Conservation (phyloP, 2,113 vertebrate genomes). For the Tricholaema leucomelas region DNA sequence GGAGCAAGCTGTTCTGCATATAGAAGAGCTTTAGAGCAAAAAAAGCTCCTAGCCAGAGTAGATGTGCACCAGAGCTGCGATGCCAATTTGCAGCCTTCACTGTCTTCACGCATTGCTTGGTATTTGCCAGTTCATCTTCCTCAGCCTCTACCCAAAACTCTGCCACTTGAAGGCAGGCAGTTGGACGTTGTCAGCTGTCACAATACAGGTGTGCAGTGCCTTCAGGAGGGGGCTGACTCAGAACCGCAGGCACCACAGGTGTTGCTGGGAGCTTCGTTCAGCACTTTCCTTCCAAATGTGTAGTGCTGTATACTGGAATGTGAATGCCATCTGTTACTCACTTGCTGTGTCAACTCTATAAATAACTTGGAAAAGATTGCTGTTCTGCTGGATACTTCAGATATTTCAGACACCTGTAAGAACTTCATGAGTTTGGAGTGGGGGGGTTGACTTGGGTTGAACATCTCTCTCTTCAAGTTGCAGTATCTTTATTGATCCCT, state of each 20-base stretch:
- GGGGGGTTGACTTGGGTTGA: not conserved
- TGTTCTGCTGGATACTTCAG: not conserved
- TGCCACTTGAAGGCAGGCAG: not conserved
- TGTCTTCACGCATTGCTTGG: rapidly evolving
- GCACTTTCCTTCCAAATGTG: not conserved
- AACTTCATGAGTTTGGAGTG: not conserved
- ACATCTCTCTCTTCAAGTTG: not conserved
- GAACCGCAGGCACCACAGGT: not conserved
- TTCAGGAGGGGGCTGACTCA: not conserved
- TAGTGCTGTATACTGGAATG: not conserved
- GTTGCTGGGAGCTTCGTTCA: not conserved
- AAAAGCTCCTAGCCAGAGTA: not conserved
- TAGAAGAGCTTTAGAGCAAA: not conserved
- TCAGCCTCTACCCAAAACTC: not conserved
- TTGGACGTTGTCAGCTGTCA: not conserved
- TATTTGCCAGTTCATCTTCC: not conserved
- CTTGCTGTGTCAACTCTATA: not conserved
- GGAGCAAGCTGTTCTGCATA: not conserved
- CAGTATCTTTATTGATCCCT: not conserved
- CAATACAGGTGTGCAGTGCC: not conserved
- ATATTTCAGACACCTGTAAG: not conserved
- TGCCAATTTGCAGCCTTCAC: not conserved
- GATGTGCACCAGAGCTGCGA: not conserved
- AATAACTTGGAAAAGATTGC: not conserved
- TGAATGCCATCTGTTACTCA: not conserved